Conservation (phyloP, 2,888 invertebrate species). For the Conomelus anceps region DNA sequence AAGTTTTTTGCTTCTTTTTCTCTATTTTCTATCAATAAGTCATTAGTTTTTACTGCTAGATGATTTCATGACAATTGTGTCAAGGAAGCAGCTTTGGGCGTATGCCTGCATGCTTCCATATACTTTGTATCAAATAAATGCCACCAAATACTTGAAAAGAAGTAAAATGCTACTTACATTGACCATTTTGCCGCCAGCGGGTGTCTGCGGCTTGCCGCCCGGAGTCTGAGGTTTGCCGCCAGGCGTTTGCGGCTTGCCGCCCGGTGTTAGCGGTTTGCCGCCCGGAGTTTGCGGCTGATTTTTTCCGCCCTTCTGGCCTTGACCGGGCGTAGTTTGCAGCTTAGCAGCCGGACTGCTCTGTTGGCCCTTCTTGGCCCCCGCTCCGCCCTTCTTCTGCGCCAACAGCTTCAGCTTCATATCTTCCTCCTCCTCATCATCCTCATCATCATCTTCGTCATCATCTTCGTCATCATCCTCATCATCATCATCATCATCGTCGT, state of each 20-base stretch:
- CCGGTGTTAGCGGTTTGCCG: neutral
- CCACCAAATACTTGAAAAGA: too few relatives aligned
- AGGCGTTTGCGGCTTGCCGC: constrained; percentile 30
- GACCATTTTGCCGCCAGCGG: neutral
- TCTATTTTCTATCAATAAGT: too few relatives aligned
- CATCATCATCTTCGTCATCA: constrained; percentile 36
- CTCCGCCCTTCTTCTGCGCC: constrained; percentile 29
- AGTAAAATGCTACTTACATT: neutral
- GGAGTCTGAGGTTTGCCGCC: neutral
- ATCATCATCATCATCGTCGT: constrained; percentile 42
- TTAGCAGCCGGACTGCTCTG: constrained; percentile 11
- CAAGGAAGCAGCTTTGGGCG: too few relatives aligned
- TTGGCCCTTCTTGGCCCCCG: constrained; percentile 30
- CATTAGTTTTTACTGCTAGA: too few relatives aligned
- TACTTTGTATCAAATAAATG: too few relatives aligned
- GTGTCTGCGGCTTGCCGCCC: neutral
- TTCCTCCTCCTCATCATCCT: constrained; percentile 37
- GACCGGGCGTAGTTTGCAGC: neutral
- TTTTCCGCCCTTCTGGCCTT: too few relatives aligned
- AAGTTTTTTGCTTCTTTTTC: too few relatives aligned
- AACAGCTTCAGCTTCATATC: constrained; percentile 32
- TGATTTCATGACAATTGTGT: too few relatives aligned
- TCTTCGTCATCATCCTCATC: constrained; percentile 38
- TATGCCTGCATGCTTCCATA: too few relatives aligned
- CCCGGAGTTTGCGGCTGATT: too few relatives aligned